phyloP scores from a whole-genome alignment of 2,797 vertebrate species.

The Poecilia gillii region DNA sequence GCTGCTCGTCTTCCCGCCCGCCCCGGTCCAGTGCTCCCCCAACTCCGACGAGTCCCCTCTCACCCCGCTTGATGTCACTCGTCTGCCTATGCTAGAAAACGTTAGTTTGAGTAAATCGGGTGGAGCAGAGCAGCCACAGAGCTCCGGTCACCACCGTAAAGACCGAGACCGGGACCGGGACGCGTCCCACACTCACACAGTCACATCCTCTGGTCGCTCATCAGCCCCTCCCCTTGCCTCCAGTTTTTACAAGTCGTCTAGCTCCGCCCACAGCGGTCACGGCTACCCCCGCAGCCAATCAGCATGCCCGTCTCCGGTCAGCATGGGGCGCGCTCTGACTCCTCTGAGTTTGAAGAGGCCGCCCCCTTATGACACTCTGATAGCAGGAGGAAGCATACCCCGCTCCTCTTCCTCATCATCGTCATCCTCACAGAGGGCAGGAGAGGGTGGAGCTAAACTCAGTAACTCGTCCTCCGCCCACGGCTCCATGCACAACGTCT shows the following conservation, averaged over 20 bases:
- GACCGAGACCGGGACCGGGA: constrained; percentile 39
- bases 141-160: constrained; percentile 49
- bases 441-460: constrained; percentile 86
- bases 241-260: constrained; percentile 87
- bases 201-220: constrained; percentile 85
- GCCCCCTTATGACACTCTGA: constrained; percentile 90
- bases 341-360: constrained; percentile 94
- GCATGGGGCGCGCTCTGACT: constrained; percentile 90
- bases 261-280: constrained; percentile 88
- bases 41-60: constrained; percentile 98
- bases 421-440: constrained; percentile 81
- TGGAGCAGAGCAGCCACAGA: constrained; percentile 34
- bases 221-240: constrained; percentile 93
- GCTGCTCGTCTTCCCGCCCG: constrained; percentile 88
- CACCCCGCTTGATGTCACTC: constrained; percentile 91
- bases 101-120: constrained; percentile 83
- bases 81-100: constrained; percentile 81
- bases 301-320: constrained; percentile 93
- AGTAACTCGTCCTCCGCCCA: constrained; percentile 76
- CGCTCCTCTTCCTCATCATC: constrained; percentile 87
- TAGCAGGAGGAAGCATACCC: constrained; percentile 82
- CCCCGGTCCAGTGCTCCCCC: constrained; percentile 92
- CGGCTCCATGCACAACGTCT: constrained; percentile 84
- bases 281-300: constrained; percentile 95
- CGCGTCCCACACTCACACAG: constrained; percentile 80